These are phyloP conservation scores for Apostichopus leukothele DNA, from an alignment of 53 echinoderm and acorn worm genomes.

Conservation along the genomic window DNA sequence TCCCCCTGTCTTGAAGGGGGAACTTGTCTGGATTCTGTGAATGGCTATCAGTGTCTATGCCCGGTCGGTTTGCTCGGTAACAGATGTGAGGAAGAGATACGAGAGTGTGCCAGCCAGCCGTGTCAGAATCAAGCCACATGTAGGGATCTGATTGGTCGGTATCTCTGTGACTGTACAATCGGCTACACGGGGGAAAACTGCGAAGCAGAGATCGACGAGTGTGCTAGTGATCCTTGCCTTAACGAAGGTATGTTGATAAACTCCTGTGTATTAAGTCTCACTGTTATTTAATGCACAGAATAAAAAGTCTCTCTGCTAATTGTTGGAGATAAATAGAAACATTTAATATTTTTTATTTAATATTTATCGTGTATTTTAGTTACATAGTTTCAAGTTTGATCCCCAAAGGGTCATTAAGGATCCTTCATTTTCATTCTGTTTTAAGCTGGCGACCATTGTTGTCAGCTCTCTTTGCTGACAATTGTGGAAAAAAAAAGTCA, in stretches of 20 bases:
- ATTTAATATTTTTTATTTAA: no score
- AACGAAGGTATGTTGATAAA: slow-evolving; percentile 63
- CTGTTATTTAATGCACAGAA: not conserved
- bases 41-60: slow-evolving; percentile 70
- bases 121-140: slow-evolving; percentile 67
- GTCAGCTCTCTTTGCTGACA: no score
- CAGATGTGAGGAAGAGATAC: slow-evolving; percentile 64
- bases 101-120: slow-evolving; percentile 71
- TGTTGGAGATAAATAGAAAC: not conserved
- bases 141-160: slow-evolving; percentile 67
- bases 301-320: not conserved
- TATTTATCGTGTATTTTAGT: no score
- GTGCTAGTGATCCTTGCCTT: slow-evolving; percentile 68
- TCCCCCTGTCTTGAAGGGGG: slow-evolving; percentile 74
- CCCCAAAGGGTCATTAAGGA: no score
- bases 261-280: not conserved
- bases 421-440: no score
- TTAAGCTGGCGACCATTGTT: no score
- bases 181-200: slow-evolving; percentile 77
- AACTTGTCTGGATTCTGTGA: slow-evolving; percentile 66
- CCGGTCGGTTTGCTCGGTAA: slow-evolving; percentile 57
- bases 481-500: no score
- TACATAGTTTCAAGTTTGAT: no score
- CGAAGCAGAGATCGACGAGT: slow-evolving; percentile 79
- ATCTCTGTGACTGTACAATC: slow-evolving; percentile 62